A percentile compares a stretch with the other conserved stretches of the same genome.
Evolutionary conservation across 2,888 invertebrate genomes (phyloP).

Genomic region (Theretra japonica): DNA sequence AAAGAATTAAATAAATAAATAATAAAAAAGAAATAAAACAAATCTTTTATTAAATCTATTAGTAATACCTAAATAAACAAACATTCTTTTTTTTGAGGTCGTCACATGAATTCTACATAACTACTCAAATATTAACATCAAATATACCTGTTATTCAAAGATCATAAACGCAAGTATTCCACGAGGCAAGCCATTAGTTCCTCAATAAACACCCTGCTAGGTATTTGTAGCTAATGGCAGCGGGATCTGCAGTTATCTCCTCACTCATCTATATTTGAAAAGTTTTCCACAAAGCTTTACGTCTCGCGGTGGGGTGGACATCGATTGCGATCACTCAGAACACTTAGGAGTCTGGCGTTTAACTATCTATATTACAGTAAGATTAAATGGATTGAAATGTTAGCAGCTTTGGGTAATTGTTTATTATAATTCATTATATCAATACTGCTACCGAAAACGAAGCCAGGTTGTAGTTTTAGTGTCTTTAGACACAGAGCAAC

Average conservation of each 20-base stretch:
- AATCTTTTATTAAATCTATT: too few species aligned
- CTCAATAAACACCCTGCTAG: neutral
- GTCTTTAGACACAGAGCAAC: too few species aligned
- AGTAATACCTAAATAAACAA: too few species aligned
- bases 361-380: too few species aligned
- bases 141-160: neutral
- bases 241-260: conserved; percentile 14
- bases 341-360: neutral
- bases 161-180: neutral
- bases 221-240: neutral
- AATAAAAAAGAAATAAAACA: too few species aligned
- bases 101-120: too few species aligned
- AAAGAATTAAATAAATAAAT: too few species aligned
- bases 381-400: neutral
- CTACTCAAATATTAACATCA: too few species aligned
- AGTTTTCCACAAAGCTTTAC: conserved; percentile 24
- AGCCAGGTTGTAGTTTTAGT: too few species aligned
- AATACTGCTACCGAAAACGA: too few species aligned
- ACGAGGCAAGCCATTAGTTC: neutral
- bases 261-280: conserved; percentile 20
- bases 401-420: neutral
- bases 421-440: too few species aligned
- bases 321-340: conserved; percentile 15
- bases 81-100: too few species aligned
- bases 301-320: conserved; percentile 22